Evolutionary conservation across 2,797 vertebrate species (phyloP).

Genomic region (Fundulus diaphanus): DNA sequence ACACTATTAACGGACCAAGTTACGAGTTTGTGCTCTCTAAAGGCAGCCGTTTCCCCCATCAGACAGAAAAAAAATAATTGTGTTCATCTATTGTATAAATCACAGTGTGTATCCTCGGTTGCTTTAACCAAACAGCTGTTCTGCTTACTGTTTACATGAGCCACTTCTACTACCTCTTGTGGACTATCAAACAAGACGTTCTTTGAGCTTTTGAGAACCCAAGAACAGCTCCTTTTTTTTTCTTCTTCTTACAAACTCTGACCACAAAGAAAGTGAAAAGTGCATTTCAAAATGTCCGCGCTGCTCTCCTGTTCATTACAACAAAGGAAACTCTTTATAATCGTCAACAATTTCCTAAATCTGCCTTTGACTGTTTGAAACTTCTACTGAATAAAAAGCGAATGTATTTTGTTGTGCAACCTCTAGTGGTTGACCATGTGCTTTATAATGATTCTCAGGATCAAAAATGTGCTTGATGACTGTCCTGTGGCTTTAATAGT

Average conservation of each 20-base stretch:
- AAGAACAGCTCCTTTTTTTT: conserved; percentile 28
- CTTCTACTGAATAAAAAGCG: conserved; percentile 27
- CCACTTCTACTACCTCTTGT: conserved; percentile 69
- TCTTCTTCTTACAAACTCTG: conserved; percentile 18
- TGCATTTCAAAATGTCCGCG: conserved; percentile 35
- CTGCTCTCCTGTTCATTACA: conserved; percentile 49
- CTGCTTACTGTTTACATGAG: conserved; percentile 61
- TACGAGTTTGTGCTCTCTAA: background rate
- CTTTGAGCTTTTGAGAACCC: conserved; percentile 39
- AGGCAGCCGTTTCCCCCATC: conserved; percentile 1
- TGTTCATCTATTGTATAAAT: conserved; percentile 29
- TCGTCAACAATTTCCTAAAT: conserved; percentile 42
- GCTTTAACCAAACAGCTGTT: conserved; percentile 40
- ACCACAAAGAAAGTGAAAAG: conserved; percentile 27
- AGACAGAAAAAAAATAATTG: background rate
- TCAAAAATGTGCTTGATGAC: conserved; percentile 57
- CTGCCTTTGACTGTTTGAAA: conserved; percentile 40
- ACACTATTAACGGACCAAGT: conserved; percentile 4
- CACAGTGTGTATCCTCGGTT: conserved; percentile 15
- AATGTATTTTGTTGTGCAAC: conserved; percentile 62
- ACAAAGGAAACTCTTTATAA: conserved; percentile 43
- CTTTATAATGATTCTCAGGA: conserved; percentile 72
- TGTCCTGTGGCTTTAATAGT: conserved; percentile 44
- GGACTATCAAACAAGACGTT: conserved; percentile 44
- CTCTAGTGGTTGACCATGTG: conserved; percentile 65